Conservation (phyloP, 2,888 invertebrate species). For the Chloroclysta siterata region DNA sequence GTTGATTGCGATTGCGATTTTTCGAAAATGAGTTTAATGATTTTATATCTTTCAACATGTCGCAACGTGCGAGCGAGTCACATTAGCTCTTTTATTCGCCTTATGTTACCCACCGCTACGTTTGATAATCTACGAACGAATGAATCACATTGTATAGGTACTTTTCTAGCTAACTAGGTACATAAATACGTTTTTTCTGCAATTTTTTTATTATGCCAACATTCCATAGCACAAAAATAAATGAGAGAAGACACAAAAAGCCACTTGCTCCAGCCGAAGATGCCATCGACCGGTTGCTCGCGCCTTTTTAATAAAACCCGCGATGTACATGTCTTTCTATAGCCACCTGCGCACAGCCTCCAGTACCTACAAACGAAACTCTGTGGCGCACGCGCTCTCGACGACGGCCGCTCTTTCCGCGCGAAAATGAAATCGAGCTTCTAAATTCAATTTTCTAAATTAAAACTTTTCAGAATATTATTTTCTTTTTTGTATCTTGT, state of each 20-base stretch:
- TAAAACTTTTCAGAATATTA: constrained; percentile 17
- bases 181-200: too few species aligned
- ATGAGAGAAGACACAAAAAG: constrained; percentile 21
- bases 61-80: too few species aligned
- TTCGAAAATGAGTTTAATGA: too few species aligned
- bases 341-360: constrained; percentile 62
- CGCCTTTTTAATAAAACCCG: constrained; percentile 28
- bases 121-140: too few species aligned
- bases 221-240: too few species aligned
- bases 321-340: constrained; percentile 52
- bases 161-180: too few species aligned
- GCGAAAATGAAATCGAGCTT: constrained; percentile 73
- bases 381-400: constrained; percentile 69
- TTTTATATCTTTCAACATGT: too few species aligned
- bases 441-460: constrained; percentile 45
- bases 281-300: constrained; percentile 64
- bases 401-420: constrained; percentile 57
- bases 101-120: too few species aligned
- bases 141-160: too few species aligned
- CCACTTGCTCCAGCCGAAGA: constrained; percentile 45
- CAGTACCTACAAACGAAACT: constrained; percentile 64
- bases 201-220: too few species aligned
- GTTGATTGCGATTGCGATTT: too few species aligned
- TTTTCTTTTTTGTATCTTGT: background rate
- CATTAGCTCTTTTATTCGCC: too few species aligned